phyloP scores from a whole-genome alignment of 2,888 invertebrate species.

The Watsonalla cultraria region DNA sequence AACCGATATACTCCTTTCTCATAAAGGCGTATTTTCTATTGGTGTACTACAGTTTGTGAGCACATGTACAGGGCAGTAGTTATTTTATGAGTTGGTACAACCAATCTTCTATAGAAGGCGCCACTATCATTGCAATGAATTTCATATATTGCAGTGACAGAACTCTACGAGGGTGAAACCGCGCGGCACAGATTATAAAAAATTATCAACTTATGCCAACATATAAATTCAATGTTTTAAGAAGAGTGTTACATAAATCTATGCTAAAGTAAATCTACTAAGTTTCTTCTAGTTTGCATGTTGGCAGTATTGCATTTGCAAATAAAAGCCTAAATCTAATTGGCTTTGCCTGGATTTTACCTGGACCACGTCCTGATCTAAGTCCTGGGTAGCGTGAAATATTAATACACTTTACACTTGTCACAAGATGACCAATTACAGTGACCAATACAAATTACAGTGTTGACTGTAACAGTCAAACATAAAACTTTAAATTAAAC shows the following conservation, averaged over 20 bases:
- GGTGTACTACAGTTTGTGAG: no score
- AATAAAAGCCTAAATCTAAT: neutral
- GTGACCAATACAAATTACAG: no score
- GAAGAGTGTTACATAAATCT: neutral
- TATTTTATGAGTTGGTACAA: neutral
- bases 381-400: constrained; percentile 63
- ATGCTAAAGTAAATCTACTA: neutral
- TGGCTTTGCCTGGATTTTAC: constrained; percentile 35
- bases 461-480: no score
- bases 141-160: no score
- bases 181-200: no score
- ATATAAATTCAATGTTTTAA: neutral
- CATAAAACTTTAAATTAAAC: neutral
- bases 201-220: neutral
- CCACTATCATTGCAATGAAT: no score
- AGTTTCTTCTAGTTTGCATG: neutral
- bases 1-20: no score
- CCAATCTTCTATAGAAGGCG: no score
- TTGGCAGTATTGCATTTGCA: neutral
- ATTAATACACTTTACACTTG: constrained; percentile 6
- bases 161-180: no score
- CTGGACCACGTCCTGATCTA: constrained; percentile 55
- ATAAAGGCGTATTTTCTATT: no score
- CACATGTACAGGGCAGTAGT: no score
- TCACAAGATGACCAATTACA: no score